Evolutionary conservation across 1,140 invertebrate genomes (phyloP).

Genomic region (Zaprionus africanus): DNA sequence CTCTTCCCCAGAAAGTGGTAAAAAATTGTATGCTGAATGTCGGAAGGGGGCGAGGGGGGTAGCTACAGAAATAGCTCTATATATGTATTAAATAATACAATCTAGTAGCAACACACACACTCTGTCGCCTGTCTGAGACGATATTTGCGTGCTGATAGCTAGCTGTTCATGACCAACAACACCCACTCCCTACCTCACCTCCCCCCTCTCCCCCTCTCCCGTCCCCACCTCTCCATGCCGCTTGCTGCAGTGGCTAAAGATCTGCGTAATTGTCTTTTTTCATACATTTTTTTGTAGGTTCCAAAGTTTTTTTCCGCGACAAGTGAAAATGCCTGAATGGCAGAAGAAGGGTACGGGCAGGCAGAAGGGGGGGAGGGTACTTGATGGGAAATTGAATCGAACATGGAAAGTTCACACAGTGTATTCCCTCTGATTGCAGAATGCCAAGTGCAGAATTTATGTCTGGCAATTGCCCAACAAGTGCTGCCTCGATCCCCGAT

Average conservation of each 20-base stretch:
- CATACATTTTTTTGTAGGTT: constrained; percentile 31
- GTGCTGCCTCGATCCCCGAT: neutral
- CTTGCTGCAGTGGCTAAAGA: constrained; percentile 58
- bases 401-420: constrained; percentile 28
- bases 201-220: neutral
- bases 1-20: constrained; percentile 33
- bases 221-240: neutral
- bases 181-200: constrained; percentile 10
- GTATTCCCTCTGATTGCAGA: constrained; percentile 8
- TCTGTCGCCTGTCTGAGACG: constrained; percentile 30
- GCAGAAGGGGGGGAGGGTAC: neutral
- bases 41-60: constrained; percentile 3
- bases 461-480: neutral
- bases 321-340: constrained; percentile 17
- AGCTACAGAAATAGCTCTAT: constrained; percentile 58
- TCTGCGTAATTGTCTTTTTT: constrained; percentile 66
- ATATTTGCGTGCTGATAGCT: constrained; percentile 46
- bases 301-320: constrained; percentile 46
- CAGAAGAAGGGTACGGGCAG: too few relatives aligned
- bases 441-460: constrained; percentile 25
- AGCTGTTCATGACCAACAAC: constrained; percentile 29
- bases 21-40: constrained; percentile 9
- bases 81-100: constrained; percentile 33
- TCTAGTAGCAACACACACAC: constrained; percentile 14
- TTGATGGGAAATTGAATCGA: constrained; percentile 4